These are phyloP conservation scores for Idaea dimidiata DNA, from an alignment of 2,888 invertebrate species.

Conservation along the genomic window DNA sequence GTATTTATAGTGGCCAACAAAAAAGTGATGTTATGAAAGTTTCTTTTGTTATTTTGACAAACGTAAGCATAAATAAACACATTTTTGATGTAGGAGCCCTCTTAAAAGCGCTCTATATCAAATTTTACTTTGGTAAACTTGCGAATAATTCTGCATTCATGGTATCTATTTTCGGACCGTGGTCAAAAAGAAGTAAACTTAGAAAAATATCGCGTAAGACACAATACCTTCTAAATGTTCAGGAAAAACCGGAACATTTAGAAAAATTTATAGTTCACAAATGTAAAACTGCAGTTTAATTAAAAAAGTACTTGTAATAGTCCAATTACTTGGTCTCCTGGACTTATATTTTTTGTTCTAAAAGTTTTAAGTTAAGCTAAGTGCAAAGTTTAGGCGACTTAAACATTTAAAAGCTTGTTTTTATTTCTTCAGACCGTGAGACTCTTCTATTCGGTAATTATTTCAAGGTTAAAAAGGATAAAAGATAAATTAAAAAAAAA, in stretches of 20 bases:
- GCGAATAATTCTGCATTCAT: too few relatives aligned
- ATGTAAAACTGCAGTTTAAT: conserved; percentile 31
- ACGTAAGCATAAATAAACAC: too few relatives aligned
- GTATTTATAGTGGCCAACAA: too few relatives aligned
- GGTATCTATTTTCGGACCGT: too few relatives aligned
- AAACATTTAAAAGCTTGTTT: conserved; percentile 7
- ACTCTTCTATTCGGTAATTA: not conserved
- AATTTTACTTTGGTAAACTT: too few relatives aligned
- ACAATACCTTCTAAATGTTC: too few relatives aligned
- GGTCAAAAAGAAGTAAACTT: not conserved
- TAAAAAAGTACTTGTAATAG: conserved; percentile 29
- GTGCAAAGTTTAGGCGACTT: conserved; percentile 11
- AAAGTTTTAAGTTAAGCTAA: conserved; percentile 23
- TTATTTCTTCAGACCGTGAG: conserved; percentile 1
- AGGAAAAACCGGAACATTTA: not conserved
- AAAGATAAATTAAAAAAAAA: not conserved
- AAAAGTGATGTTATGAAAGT: too few relatives aligned
- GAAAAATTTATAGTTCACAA: conserved; percentile 19
- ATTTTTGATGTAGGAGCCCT: too few relatives aligned
- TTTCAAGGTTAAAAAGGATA: too few relatives aligned
- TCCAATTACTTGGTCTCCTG: conserved; percentile 23
- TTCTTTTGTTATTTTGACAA: too few relatives aligned
- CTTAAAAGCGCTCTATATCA: too few relatives aligned
- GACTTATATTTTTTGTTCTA: conserved; percentile 24
- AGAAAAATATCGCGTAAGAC: not conserved